Conservation (phyloP, 2,113 vertebrate genomes). For the Oxyura jamaicensis region DNA sequence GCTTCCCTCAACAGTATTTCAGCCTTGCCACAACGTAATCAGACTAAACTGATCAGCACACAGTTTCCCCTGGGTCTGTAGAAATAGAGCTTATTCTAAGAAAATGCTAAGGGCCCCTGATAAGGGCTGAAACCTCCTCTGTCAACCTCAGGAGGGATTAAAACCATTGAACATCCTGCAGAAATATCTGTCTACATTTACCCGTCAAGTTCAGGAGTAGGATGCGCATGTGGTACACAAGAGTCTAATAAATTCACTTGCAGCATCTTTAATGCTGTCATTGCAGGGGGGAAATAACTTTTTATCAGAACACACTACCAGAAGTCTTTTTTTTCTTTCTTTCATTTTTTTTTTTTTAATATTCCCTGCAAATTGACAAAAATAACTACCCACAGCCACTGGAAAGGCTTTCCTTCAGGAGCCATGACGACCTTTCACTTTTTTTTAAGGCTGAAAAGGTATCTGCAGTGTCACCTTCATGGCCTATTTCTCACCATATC, state of each 20-base stretch:
- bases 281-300: background rate
- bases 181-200: background rate
- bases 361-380: background rate
- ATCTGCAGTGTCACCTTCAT: background rate
- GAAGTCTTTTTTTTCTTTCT: background rate
- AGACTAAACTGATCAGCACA: background rate
- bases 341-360: background rate
- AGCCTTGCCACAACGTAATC: background rate
- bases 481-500: background rate
- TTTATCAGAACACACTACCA: background rate
- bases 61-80: background rate
- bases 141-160: background rate
- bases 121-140: background rate
- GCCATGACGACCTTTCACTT: background rate
- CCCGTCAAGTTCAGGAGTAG: background rate
- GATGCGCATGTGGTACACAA: fast-evolving
- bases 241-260: background rate
- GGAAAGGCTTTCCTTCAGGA: background rate
- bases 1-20: background rate
- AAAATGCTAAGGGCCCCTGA: background rate
- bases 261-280: background rate
- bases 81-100: background rate
- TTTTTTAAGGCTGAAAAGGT: background rate
- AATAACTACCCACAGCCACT: background rate
- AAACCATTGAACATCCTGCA: background rate